Percentiles rank a stretch among this genome's conserved stretches.
Conservation (phyloP, 1,140 invertebrate species). For the Trachelipus rathkii region DNA sequence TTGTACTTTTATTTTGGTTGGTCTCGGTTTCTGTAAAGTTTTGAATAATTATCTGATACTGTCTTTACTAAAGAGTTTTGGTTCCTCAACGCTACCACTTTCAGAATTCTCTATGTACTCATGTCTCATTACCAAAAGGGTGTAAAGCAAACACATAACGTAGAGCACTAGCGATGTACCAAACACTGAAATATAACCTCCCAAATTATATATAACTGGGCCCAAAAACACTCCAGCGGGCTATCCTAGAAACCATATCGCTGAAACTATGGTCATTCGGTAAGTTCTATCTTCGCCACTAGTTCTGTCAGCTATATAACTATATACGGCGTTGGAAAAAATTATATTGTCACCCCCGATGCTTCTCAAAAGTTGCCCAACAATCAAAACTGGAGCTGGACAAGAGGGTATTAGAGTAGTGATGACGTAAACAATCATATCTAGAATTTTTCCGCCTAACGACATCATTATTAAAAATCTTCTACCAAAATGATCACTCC, state of each 20-base stretch:
- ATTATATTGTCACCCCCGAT: constrained; percentile 14
- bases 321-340: constrained; percentile 27
- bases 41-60: not conserved
- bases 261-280: constrained; percentile 19
- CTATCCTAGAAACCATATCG: constrained; percentile 3
- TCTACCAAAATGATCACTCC: constrained; percentile 18
- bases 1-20: not conserved
- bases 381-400: constrained; percentile 19
- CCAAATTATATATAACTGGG: not conserved
- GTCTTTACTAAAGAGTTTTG: not conserved
- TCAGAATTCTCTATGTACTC: not conserved
- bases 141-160: constrained; percentile 8
- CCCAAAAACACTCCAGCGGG: constrained; percentile 20
- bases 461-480: constrained; percentile 16
- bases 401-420: not conserved
- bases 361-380: constrained; percentile 20
- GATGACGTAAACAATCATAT: constrained; percentile 3
- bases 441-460: not conserved
- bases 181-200: constrained; percentile 16
- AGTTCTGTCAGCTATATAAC: constrained; percentile 27
- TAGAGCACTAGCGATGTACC: not conserved
- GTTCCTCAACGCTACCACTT: not conserved
- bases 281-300: not conserved
- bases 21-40: not conserved
- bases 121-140: constrained; percentile 3